Evolutionary conservation across 35 echinoderm and acorn worm species (phyloP).

Genomic region (Ophiothrix spiculata): DNA sequence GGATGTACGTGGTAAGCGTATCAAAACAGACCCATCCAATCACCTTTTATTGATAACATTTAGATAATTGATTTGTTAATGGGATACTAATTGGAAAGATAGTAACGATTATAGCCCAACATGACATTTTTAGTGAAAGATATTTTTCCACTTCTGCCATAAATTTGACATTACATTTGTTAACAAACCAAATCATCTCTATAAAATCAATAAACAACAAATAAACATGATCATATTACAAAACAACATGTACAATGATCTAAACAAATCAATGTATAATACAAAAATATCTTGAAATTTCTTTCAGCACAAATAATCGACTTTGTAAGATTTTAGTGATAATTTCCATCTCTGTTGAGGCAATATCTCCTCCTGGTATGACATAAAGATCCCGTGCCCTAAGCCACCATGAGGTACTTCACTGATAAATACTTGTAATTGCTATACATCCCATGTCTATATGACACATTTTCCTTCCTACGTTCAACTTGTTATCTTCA

Average conservation of each 20-base stretch:
- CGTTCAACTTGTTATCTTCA: too few relatives aligned
- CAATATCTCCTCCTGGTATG: too few relatives aligned
- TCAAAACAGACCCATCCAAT: too few relatives aligned
- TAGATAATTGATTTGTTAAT: background rate
- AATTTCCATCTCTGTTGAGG: background rate
- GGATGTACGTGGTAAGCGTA: too few relatives aligned
- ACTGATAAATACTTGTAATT: too few relatives aligned
- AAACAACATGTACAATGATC: background rate
- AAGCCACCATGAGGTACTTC: too few relatives aligned
- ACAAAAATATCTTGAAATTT: background rate
- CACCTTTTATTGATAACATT: background rate
- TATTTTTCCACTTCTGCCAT: background rate
- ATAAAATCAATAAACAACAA: too few relatives aligned
- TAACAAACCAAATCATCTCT: background rate
- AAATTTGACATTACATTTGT: background rate
- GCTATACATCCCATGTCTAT: too few relatives aligned
- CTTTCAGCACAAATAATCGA: background rate
- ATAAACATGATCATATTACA: too few relatives aligned
- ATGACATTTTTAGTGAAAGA: background rate
- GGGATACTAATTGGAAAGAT: constrained; percentile 5
- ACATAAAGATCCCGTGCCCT: too few relatives aligned
- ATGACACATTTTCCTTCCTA: too few relatives aligned
- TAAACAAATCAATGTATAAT: background rate
- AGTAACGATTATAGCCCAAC: background rate
- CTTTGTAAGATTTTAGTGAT: background rate